phyloP scores from a whole-genome alignment of 2,113 vertebrate genomes.

The Tachuris rubrigastra region DNA sequence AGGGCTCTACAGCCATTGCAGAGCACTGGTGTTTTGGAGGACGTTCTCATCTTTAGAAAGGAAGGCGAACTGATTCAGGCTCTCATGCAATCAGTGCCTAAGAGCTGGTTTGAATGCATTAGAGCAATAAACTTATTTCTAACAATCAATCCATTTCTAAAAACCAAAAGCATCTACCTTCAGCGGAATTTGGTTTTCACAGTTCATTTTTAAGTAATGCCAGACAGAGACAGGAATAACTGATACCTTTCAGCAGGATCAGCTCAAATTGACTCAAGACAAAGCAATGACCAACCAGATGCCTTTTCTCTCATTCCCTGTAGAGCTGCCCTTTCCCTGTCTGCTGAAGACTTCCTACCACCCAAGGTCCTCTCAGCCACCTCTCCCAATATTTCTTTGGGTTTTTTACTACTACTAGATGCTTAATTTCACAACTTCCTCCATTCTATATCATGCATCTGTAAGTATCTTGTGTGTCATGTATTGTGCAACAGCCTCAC shows the following conservation, averaged over 20 bases:
- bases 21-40: not conserved
- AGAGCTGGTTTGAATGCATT: not conserved
- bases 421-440: not conserved
- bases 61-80: not conserved
- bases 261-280: not conserved
- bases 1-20: not conserved
- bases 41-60: not conserved
- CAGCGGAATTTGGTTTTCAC: not conserved
- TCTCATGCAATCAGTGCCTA: not conserved
- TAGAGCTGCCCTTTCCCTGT: not conserved
- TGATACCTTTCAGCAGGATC: not conserved
- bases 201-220: not conserved
- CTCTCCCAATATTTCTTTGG: not conserved
- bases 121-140: not conserved
- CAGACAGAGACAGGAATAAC: not conserved
- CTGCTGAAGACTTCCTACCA: not conserved
- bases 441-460: not conserved
- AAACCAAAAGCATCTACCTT: not conserved
- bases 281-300: not conserved
- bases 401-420: not conserved
- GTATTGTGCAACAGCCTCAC: not conserved
- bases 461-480: not conserved
- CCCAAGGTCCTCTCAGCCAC: not conserved
- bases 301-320: not conserved
- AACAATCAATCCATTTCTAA: not conserved